A percentile compares a stretch with the other conserved stretches of the same genome.
Evolutionary conservation across 2,797 vertebrate species (phyloP).

Genomic region (Bryconaethiops microstoma): DNA sequence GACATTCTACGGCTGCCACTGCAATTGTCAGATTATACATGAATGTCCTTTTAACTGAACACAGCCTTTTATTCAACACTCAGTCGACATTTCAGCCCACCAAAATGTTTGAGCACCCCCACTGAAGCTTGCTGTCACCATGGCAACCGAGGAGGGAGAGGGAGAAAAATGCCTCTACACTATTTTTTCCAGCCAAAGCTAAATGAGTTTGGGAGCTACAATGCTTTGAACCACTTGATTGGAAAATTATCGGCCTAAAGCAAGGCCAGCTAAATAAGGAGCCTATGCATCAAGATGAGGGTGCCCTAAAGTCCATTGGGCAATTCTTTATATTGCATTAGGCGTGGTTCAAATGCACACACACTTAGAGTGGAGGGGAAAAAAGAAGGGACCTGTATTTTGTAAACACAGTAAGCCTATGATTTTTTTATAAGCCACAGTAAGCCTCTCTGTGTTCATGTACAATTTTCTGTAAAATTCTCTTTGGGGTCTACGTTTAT

Average conservation of each 20-base stretch:
- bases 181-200: constrained; percentile 42
- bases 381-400: neutral
- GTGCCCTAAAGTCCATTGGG: neutral
- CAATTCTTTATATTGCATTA: constrained; percentile 8
- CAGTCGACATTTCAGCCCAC: constrained; percentile 22
- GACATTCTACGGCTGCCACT: neutral
- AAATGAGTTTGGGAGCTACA: constrained; percentile 42
- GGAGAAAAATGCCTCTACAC: constrained; percentile 42
- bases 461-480: neutral
- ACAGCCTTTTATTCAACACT: neutral
- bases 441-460: neutral
- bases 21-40: neutral
- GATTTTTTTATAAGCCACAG: too few species aligned
- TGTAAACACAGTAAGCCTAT: neutral
- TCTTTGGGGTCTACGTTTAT: neutral
- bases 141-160: constrained; percentile 32
- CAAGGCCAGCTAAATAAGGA: constrained; percentile 37
- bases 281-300: constrained; percentile 37
- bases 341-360: neutral
- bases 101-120: constrained; percentile 8
- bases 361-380: neutral
- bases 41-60: constrained; percentile 15
- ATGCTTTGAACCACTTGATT: constrained; percentile 56
- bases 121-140: constrained; percentile 39
- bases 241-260: constrained; percentile 55